Percentiles rank a stretch among this genome's conserved stretches.
phyloP scores from a whole-genome alignment of 2,797 vertebrate species.

The Pachyuromys duprasi region DNA sequence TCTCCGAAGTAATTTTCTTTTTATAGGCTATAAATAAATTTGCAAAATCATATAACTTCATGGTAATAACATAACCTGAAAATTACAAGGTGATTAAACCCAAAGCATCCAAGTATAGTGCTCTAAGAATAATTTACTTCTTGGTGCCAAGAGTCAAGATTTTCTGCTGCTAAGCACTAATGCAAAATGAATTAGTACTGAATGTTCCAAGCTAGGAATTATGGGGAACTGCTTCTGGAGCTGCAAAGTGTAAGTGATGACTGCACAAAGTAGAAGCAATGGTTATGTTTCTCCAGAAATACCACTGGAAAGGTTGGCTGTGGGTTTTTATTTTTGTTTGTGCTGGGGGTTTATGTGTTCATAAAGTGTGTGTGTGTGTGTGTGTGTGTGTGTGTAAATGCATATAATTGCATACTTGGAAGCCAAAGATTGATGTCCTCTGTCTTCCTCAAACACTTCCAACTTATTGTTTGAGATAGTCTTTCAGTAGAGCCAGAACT shows the following conservation, averaged over 20 bases:
- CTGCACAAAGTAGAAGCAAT: not conserved
- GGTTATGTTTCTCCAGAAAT: not conserved
- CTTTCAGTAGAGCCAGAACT: not conserved
- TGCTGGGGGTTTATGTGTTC: not conserved
- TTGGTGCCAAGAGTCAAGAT: conserved; percentile 73
- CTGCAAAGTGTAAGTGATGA: not conserved
- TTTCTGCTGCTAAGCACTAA: conserved; percentile 81
- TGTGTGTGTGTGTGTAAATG: not conserved
- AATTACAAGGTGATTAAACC: conserved; percentile 87
- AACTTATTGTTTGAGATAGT: not conserved
- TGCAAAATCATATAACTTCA: conserved; percentile 75
- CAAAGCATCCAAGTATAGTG: conserved; percentile 80
- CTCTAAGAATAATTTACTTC: conserved; percentile 84
- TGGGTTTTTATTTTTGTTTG: not conserved
- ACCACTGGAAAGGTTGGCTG: not conserved
- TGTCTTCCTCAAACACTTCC: not conserved
- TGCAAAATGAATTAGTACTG: conserved; percentile 82
- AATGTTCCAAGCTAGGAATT: conserved; percentile 76
- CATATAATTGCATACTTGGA: not conserved
- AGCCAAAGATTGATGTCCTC: not conserved
- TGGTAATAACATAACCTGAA: conserved; percentile 80
- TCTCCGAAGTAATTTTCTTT: conserved; percentile 80
- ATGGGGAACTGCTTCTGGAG: conserved; percentile 59
- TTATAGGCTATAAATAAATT: conserved; percentile 81
- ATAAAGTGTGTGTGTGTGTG: no score